Conservation (phyloP, 2,797 vertebrate genomes). For the Hephaestus fuliginosus region DNA sequence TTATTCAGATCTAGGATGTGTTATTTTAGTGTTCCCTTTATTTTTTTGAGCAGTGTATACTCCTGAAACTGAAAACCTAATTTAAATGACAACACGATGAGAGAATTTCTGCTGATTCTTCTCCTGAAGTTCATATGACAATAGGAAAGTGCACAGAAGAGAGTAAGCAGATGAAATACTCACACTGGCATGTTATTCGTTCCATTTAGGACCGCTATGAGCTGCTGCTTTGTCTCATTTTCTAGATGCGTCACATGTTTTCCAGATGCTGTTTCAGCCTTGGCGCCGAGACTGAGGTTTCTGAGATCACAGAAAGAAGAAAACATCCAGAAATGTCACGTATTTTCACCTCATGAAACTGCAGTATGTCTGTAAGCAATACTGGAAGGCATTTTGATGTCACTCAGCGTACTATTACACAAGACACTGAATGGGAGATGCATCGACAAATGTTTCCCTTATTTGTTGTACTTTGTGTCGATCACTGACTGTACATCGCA, state of each 20-base stretch:
- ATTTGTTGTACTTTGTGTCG: not conserved
- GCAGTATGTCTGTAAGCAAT: not conserved
- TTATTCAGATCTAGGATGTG: no score
- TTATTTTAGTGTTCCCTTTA: no score
- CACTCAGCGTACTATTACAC: no score
- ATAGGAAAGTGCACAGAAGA: not conserved
- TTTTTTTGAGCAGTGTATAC: no score
- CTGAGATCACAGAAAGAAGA: conserved; percentile 75
- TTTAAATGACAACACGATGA: not conserved
- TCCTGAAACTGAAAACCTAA: not conserved
- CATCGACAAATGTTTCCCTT: no score
- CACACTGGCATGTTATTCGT: conserved; percentile 81
- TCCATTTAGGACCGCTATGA: conserved; percentile 84
- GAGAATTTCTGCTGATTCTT: not conserved
- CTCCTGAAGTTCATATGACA: not conserved
- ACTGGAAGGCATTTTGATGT: no score
- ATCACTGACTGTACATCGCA: not conserved
- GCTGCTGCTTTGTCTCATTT: conserved; percentile 63
- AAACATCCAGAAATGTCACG: not conserved
- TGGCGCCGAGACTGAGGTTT: conserved; percentile 92
- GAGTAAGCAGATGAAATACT: conserved; percentile 76
- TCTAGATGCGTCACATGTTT: conserved; percentile 86
- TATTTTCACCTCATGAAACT: not conserved
- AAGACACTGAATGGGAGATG: no score
- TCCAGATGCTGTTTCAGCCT: conserved; percentile 91